A percentile compares a stretch with the other conserved stretches of the same genome.
Conservation (phyloP, 2,797 vertebrate genomes). For the Botia kubotai region DNA sequence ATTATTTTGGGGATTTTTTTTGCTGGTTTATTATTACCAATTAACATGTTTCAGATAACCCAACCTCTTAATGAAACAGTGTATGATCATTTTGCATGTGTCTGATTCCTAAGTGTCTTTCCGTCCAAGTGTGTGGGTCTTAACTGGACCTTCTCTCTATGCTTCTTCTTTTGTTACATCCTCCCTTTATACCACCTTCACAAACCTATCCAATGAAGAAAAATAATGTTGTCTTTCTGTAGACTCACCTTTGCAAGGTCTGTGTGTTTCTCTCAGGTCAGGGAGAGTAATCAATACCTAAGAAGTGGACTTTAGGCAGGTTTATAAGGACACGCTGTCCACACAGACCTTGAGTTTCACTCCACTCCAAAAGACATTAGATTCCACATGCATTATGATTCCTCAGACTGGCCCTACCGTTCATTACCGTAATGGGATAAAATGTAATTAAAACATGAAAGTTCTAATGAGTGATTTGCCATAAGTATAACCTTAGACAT, state of each 20-base stretch:
- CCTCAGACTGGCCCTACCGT: constrained; percentile 3
- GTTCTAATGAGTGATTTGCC: not conserved
- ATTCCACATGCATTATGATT: not conserved
- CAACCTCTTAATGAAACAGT: too few relatives aligned
- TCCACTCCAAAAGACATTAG: not conserved
- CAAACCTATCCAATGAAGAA: constrained; percentile 41
- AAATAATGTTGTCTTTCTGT: constrained; percentile 36
- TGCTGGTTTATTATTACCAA: too few relatives aligned
- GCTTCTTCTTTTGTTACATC: not conserved
- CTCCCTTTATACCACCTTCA: not conserved
- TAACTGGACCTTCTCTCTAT: not conserved
- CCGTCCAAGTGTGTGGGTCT: not conserved
- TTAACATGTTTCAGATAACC: too few relatives aligned
- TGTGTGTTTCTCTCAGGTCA: constrained; percentile 15
- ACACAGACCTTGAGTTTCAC: constrained; percentile 18
- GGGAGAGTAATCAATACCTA: constrained; percentile 45
- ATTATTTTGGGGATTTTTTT: too few relatives aligned
- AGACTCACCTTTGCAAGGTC: constrained; percentile 45
- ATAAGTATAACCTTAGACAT: not conserved
- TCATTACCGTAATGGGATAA: not conserved
- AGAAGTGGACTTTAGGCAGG: constrained; percentile 14
- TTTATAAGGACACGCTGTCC: constrained; percentile 32
- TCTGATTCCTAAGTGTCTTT: not conserved
- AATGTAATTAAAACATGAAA: not conserved
- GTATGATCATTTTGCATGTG: too few relatives aligned